Evolutionary conservation across 2,113 vertebrate genomes (phyloP).

Genomic region (Otolemur garnettii): DNA sequence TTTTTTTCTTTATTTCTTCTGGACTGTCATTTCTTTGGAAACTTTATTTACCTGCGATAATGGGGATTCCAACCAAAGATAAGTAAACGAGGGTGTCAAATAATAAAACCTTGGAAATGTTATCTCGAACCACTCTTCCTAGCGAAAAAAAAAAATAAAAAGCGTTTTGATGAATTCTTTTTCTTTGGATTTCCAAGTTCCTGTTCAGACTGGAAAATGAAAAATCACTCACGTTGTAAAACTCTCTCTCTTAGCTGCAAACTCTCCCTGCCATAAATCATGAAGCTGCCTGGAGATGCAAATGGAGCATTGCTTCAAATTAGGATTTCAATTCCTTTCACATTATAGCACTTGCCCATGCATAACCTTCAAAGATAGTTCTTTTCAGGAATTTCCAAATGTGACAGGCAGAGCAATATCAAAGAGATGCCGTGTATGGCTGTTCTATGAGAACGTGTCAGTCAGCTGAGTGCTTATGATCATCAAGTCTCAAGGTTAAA

Average conservation of each 20-base stretch:
- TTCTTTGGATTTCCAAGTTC: constrained; percentile 61
- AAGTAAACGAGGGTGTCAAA: background rate
- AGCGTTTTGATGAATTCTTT: constrained; percentile 48
- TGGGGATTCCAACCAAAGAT: background rate
- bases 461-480: background rate
- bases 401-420: constrained; percentile 7
- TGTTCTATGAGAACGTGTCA: background rate
- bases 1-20: background rate
- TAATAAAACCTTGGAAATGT: background rate
- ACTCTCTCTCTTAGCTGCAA: constrained; percentile 58
- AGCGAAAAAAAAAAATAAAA: constrained; percentile 39
- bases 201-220: constrained; percentile 69
- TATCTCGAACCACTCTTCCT: constrained; percentile 14
- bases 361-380: constrained; percentile 62
- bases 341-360: constrained; percentile 70
- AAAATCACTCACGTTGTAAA: constrained; percentile 55
- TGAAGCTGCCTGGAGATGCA: constrained; percentile 1
- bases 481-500: constrained; percentile 65
- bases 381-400: constrained; percentile 46
- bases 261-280: constrained; percentile 67
- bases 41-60: background rate
- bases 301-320: constrained; percentile 75
- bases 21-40: background rate
- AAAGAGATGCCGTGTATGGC: background rate
- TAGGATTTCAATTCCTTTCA: constrained; percentile 73